Conservation (phyloP, 1,140 invertebrate genomes). For the Ptiloglossa arizonensis region DNA sequence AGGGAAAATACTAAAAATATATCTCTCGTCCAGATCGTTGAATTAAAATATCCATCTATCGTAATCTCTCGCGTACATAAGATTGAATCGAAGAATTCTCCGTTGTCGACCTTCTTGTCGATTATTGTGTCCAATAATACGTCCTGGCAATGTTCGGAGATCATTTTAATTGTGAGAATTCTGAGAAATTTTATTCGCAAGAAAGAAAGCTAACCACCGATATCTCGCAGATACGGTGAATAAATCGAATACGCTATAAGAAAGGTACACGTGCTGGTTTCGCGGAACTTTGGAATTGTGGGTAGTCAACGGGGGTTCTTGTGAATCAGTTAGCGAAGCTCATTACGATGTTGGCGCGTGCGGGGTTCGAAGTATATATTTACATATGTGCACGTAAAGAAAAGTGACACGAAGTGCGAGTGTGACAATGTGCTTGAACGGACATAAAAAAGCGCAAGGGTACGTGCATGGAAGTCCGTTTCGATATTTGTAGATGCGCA, state of each 20-base stretch:
- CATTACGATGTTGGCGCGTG: constrained; percentile 7
- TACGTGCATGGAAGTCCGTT: neutral
- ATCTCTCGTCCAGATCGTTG: no score
- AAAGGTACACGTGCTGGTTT: neutral
- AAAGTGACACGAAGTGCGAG: neutral
- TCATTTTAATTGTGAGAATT: no score
- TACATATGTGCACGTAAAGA: no score
- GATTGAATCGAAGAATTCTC: no score
- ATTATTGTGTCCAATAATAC: no score
- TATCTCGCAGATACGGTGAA: neutral
- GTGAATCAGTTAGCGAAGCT: neutral
- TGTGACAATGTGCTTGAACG: constrained; percentile 5
- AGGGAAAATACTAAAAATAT: no score
- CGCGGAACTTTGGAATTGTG: neutral
- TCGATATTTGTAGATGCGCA: no score
- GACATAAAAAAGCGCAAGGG: neutral
- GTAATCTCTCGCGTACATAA: no score
- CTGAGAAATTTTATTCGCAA: neutral
- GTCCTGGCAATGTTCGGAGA: no score
- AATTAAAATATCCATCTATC: no score
- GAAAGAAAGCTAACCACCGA: neutral
- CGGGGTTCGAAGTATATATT: neutral
- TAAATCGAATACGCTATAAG: neutral
- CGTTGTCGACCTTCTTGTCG: no score
- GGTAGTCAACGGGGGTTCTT: neutral